Conservation (phyloP, 2,797 vertebrate genomes). For the Neosalanx taihuensis region DNA sequence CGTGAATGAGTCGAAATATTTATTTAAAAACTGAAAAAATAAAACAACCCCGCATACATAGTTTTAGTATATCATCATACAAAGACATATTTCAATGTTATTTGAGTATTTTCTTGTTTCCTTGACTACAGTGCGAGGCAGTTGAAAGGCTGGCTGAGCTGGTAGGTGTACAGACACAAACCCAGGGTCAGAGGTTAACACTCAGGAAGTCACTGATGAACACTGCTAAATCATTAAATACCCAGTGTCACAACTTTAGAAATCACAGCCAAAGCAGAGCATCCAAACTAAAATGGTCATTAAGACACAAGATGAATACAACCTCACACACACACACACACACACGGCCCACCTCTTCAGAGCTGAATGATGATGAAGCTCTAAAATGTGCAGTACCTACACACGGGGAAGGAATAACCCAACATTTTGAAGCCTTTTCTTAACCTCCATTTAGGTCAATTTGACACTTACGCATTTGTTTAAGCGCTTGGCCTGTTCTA, state of each 20-base stretch:
- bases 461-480: too few species aligned
- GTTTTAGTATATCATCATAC: constrained; percentile 79
- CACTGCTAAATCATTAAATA: constrained; percentile 57
- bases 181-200: constrained; percentile 19
- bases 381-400: too few species aligned
- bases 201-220: constrained; percentile 22
- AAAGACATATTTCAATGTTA: constrained; percentile 73
- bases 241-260: constrained; percentile 64
- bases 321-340: constrained; percentile 23
- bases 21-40: constrained; percentile 77
- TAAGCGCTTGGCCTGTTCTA: too few species aligned
- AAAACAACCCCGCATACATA: constrained; percentile 73
- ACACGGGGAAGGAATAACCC: too few species aligned
- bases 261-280: constrained; percentile 57
- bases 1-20: constrained; percentile 74
- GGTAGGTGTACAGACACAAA: constrained; percentile 64
- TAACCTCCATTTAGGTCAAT: too few species aligned
- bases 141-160: constrained; percentile 79
- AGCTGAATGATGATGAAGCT: too few species aligned
- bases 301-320: constrained; percentile 52
- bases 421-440: too few species aligned
- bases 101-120: constrained; percentile 65
- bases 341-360: constrained; percentile 9
- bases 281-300: constrained; percentile 42
- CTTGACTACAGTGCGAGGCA: constrained; percentile 77